Evolutionary conservation across 2,888 invertebrate species (phyloP), one percentile per base, ranked within the genome.

Genomic region (Drosophila setosimentum): DNA sequence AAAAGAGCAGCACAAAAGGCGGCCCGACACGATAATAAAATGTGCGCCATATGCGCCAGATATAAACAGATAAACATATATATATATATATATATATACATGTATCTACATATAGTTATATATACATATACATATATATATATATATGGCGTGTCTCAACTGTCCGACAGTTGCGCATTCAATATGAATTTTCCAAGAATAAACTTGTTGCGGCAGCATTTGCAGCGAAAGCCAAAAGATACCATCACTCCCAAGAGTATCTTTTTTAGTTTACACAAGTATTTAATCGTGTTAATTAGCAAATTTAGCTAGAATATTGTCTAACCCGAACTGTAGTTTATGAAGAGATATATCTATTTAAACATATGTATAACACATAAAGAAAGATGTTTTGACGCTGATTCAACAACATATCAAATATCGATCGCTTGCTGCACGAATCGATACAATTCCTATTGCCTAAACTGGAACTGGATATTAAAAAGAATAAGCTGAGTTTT

Each of bases 41-140:
- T 73, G 70, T 76, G 69, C 76, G 78, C 87, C 85, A 85, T 76
- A 82, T 81, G 76, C 73, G 68, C 76, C 63, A 79, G 50, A 79
- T 58, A 76, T 50, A 68, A 10, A 37, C 49, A 65, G 29, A 32
- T 29, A 61, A 42, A 58, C 60, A 67, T 18, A 24, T 32, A 45
- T 30, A 42, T 40, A 57, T 32, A 55, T 50, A 59, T 57, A 40
- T 37, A 51, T 42, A 29, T 35, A 78, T 54, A 68, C n/a, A n/a
- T n/a, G n/a, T n/a, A n/a, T 55, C 62, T 13, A 32, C 42, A 64
- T 30, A 35, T 32, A 60, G n/a, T n/a, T n/a, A 40, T 29, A 29
- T 29, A 33, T 2, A 35, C 5, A 33, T 35, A 35, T 35, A 30
- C 48, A 55, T 64, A 53, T 21, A 21, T 2, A 45, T 24, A 7